phyloP scores from a whole-genome alignment of 2,113 vertebrate species.

The Eupsittula cactorum region DNA sequence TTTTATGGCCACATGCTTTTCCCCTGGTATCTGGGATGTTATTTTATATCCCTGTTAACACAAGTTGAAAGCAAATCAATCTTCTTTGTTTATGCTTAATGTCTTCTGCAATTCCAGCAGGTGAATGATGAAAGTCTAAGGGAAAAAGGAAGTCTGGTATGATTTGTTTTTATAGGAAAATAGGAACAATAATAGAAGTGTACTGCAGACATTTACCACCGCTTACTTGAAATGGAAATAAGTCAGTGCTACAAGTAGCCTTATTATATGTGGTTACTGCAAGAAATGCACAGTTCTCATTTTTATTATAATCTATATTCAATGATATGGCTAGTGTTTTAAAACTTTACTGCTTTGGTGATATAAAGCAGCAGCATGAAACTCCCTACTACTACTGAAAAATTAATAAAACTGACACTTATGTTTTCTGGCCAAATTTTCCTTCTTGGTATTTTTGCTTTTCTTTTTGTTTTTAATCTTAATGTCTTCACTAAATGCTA shows the following conservation, averaged over 20 bases:
- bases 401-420: not conserved
- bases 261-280: not conserved
- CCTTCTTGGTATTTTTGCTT: not conserved
- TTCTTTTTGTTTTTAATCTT: not conserved
- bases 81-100: constrained; percentile 61
- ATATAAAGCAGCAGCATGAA: not conserved
- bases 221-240: not conserved
- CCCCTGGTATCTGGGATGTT: constrained; percentile 49
- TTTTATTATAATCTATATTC: not conserved
- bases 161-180: constrained; percentile 55
- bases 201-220: not conserved
- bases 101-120: constrained; percentile 40
- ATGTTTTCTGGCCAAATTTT: not conserved
- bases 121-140: constrained; percentile 58
- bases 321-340: not conserved
- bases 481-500: not conserved
- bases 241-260: not conserved
- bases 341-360: not conserved
- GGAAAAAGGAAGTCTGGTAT: not conserved
- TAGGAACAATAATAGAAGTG: not conserved
- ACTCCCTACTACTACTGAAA: not conserved
- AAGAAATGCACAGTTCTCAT: fast-evolving
- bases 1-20: constrained; percentile 56
- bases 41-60: constrained; percentile 71
- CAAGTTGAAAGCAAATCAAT: constrained; percentile 66